Evolutionary conservation across 2,888 invertebrate species (phyloP).

Genomic region (Plebejus argus): DNA sequence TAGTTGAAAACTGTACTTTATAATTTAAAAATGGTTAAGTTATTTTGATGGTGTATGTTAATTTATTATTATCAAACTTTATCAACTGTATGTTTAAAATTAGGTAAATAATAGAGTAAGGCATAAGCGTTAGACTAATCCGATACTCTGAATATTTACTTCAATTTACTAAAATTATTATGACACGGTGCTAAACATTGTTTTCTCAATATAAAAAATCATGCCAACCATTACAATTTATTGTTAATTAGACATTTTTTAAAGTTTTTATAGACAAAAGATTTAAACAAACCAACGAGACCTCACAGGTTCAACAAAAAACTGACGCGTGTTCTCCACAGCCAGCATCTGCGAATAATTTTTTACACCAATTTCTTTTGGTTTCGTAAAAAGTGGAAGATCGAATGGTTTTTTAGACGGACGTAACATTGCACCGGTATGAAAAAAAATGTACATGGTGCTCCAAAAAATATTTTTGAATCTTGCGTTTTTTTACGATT

Average conservation of each 20-base stretch:
- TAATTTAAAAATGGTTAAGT: no score
- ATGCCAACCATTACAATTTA: conserved; percentile 45
- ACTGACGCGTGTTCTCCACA: conserved; percentile 58
- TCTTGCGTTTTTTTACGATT: conserved; percentile 11
- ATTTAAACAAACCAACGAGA: conserved; percentile 57
- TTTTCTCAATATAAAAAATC: background rate
- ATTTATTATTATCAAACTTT: no score
- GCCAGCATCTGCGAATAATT: conserved; percentile 77
- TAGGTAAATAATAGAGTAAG: no score
- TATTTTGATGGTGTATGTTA: no score
- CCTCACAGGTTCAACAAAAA: conserved; percentile 50
- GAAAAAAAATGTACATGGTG: conserved; percentile 44
- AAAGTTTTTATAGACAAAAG: conserved; percentile 42
- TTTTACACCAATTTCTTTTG: conserved; percentile 70
- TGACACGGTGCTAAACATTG: background rate
- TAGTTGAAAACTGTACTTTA: no score
- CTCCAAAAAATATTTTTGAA: conserved; percentile 22
- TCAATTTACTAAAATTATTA: no score
- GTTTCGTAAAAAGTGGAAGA: conserved; percentile 56
- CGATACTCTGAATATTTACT: no score
- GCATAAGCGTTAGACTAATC: no score
- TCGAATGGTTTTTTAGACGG: conserved; percentile 64
- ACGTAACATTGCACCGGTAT: conserved; percentile 50
- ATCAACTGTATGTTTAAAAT: no score
- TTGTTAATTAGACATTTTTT: conserved; percentile 54